Conservation (phyloP, 2,888 invertebrate genomes). For the Lasioglossum calceatum region DNA sequence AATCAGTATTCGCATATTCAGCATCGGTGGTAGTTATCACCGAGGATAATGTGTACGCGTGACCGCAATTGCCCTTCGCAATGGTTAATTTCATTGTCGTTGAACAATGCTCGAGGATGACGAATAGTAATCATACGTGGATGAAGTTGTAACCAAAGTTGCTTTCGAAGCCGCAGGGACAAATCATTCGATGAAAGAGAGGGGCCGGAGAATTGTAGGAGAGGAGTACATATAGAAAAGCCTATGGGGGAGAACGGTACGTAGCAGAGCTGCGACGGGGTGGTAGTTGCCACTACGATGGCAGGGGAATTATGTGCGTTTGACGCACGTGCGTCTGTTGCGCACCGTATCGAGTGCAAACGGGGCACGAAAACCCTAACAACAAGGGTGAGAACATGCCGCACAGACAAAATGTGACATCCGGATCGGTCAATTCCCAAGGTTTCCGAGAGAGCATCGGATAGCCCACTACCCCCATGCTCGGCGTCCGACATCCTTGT, state of each 20-base stretch:
- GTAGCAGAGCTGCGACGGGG: neutral
- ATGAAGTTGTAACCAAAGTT: conserved; percentile 72
- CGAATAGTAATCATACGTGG: conserved; percentile 54
- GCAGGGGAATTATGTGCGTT: conserved; percentile 38
- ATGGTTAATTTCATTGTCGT: conserved; percentile 19
- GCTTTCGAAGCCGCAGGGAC: conserved; percentile 77
- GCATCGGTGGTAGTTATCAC: neutral
- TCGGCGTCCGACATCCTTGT: neutral
- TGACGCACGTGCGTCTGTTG: conserved; percentile 67
- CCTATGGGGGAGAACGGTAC: conserved; percentile 24
- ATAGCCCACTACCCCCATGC: conserved; percentile 49
- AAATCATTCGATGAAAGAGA: conserved; percentile 69
- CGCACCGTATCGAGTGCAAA: conserved; percentile 73
- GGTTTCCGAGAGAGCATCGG: conserved; percentile 55
- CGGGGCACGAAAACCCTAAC: conserved; percentile 74
- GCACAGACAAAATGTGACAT: conserved; percentile 76
- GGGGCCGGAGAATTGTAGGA: conserved; percentile 31
- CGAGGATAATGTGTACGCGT: conserved; percentile 24
- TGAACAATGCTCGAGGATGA: conserved; percentile 42
- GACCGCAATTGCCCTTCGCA: neutral
- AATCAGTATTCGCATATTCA: neutral
- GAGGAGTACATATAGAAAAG: conserved; percentile 12
- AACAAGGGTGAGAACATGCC: conserved; percentile 78
- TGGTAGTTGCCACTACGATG: conserved; percentile 14
- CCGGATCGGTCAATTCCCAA: conserved; percentile 79